These are phyloP conservation scores for Xiphorhynchus erythropygius DNA, from an alignment of 2,797 vertebrate genomes.

Conservation along the genomic window DNA sequence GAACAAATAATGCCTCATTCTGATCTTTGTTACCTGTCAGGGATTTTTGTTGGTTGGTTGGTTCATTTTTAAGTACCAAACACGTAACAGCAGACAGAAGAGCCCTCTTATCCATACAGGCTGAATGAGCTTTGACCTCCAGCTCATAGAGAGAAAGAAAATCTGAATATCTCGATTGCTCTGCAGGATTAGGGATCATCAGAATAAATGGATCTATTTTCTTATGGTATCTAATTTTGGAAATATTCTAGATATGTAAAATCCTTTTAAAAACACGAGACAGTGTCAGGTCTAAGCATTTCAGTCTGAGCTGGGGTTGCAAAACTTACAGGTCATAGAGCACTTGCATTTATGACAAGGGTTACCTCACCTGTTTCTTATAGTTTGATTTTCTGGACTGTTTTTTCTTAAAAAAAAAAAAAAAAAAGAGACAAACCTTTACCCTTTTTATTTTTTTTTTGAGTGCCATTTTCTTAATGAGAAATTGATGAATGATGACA, in stretches of 20 bases:
- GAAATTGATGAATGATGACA: slow-evolving; percentile 82
- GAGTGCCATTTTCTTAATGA: slow-evolving; percentile 77
- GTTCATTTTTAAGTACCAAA: background rate
- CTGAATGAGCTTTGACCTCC: background rate
- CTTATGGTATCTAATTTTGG: background rate
- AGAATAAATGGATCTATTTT: background rate
- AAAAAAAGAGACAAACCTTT: background rate
- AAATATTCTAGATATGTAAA: background rate
- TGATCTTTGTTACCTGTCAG: slow-evolving; percentile 12
- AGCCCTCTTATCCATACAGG: background rate
- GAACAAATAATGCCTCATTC: slow-evolving; percentile 13
- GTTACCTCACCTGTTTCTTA: background rate
- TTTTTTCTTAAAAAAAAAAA: background rate
- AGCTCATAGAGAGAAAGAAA: background rate
- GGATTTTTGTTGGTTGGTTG: background rate
- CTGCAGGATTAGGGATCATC: background rate
- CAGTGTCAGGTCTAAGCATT: background rate
- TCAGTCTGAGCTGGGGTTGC: background rate
- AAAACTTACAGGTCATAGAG: background rate
- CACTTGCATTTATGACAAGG: background rate
- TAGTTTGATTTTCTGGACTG: background rate
- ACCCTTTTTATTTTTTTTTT: background rate
- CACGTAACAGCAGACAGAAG: background rate
- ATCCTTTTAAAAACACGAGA: background rate
- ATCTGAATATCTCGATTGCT: background rate